Conservation (phyloP, 2,113 vertebrate genomes). For the Clupea harengus region DNA sequence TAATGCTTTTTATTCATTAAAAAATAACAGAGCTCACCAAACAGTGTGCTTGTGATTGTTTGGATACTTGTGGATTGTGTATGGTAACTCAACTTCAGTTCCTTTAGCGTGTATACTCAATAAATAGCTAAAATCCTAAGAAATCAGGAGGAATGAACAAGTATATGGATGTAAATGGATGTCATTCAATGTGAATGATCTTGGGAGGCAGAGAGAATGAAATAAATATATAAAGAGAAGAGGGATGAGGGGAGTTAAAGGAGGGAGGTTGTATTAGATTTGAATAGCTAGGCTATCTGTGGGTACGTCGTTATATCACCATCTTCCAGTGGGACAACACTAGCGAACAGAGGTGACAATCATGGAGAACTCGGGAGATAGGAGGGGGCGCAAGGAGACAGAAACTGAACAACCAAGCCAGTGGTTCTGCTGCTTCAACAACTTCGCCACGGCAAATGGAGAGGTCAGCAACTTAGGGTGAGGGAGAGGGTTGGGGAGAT, state of each 20-base stretch:
- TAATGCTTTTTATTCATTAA: background rate
- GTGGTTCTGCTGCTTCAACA: conserved; percentile 67
- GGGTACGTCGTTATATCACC: conserved; percentile 48
- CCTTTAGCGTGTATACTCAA: background rate
- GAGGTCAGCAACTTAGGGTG: conserved; percentile 59
- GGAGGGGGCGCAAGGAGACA: conserved; percentile 26
- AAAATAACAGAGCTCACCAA: background rate
- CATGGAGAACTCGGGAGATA: background rate
- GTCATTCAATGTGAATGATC: conserved; percentile 33
- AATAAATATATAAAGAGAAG: conserved; percentile 24
- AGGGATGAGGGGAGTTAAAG: conserved; percentile 9
- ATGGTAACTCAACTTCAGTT: background rate
- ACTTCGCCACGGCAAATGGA: conserved; percentile 54
- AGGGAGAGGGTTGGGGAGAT: background rate
- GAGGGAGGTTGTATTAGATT: conserved; percentile 46
- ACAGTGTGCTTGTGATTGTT: background rate
- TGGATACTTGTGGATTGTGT: background rate
- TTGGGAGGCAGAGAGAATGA: conserved; percentile 46
- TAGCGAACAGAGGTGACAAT: conserved; percentile 32
- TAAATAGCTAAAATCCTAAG: background rate
- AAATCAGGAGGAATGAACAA: background rate
- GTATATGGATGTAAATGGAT: conserved; percentile 20
- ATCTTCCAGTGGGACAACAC: conserved; percentile 22
- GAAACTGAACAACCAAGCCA: conserved; percentile 38
- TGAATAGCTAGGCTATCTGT: conserved; percentile 43